These are phyloP conservation scores for Podarcis siculus DNA, from an alignment of 2,797 vertebrate species.

Conservation along the genomic window DNA sequence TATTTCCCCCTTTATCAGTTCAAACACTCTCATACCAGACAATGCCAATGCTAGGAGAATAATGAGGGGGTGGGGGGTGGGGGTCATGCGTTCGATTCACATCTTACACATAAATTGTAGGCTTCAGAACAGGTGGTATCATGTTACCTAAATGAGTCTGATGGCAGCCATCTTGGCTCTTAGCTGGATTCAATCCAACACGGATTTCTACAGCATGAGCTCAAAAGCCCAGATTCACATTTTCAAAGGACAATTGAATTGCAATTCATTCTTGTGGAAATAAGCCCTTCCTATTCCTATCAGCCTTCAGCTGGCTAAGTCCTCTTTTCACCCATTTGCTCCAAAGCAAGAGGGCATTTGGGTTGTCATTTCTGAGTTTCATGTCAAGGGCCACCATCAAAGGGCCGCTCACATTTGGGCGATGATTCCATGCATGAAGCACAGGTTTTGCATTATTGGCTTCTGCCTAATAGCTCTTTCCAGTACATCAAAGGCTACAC, in stretches of 20 bases:
- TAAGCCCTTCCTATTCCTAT: background rate
- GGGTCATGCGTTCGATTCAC: conserved; percentile 2
- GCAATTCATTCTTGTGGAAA: background rate
- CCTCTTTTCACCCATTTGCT: background rate
- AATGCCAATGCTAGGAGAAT: conserved; percentile 29
- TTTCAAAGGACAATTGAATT: background rate
- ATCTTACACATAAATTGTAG: conserved; percentile 2
- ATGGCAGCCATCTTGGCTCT: conserved; percentile 1
- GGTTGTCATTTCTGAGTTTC: background rate
- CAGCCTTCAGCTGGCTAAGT: background rate
- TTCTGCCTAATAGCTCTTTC: background rate
- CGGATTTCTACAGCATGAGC: background rate
- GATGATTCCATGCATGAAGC: background rate
- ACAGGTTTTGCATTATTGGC: background rate
- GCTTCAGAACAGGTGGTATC: background rate
- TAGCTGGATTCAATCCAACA: background rate
- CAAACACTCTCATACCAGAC: conserved; percentile 36
- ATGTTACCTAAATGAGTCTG: background rate
- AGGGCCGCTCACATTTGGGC: background rate
- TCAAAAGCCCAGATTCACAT: background rate
- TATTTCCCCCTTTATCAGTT: conserved; percentile 6
- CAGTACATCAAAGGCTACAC: background rate
- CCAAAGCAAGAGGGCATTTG: background rate
- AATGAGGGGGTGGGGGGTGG: conserved; percentile 27
- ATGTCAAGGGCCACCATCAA: background rate